A percentile compares a stretch with the other conserved stretches of the same genome.
Evolutionary conservation across 1,140 invertebrate genomes (phyloP).

Genomic region (Pseudobourletiella spinata): DNA sequence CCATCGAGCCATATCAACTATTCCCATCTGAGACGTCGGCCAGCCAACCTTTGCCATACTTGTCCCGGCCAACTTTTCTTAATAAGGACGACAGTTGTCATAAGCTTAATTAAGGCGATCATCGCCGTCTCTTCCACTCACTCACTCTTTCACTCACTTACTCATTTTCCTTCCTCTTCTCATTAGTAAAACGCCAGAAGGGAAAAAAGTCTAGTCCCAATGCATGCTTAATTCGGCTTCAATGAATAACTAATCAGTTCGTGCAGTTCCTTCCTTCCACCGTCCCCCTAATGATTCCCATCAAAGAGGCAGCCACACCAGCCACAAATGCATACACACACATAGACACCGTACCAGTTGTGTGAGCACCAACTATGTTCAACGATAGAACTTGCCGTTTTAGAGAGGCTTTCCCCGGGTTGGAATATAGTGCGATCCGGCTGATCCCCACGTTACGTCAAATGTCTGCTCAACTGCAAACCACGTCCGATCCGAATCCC

Average conservation of each 20-base stretch:
- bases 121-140: not conserved
- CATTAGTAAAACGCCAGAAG: slow-evolving; percentile 9
- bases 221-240: slow-evolving; percentile 9
- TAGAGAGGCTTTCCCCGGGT: no score
- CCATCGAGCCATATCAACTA: slow-evolving; percentile 25
- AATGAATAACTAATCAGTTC: slow-evolving; percentile 23
- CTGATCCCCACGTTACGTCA: no score
- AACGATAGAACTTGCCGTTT: no score
- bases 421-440: no score
- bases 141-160: no score
- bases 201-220: not conserved
- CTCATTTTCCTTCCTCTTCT: slow-evolving; percentile 6
- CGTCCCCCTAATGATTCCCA: not conserved
- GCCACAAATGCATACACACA: no score
- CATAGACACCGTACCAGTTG: no score
- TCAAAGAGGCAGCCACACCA: not conserved
- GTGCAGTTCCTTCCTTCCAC: not conserved
- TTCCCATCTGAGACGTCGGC: slow-evolving; percentile 21
- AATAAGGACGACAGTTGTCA: slow-evolving; percentile 22
- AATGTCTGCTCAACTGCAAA: no score
- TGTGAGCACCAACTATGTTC: no score
- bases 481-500: no score
- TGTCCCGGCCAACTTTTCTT: slow-evolving; percentile 15
- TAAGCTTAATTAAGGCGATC: slow-evolving; percentile 10
- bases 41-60: not conserved